These are phyloP conservation scores for Selene dorsalis DNA, from an alignment of 2,797 vertebrate genomes.

Conservation along the genomic window DNA sequence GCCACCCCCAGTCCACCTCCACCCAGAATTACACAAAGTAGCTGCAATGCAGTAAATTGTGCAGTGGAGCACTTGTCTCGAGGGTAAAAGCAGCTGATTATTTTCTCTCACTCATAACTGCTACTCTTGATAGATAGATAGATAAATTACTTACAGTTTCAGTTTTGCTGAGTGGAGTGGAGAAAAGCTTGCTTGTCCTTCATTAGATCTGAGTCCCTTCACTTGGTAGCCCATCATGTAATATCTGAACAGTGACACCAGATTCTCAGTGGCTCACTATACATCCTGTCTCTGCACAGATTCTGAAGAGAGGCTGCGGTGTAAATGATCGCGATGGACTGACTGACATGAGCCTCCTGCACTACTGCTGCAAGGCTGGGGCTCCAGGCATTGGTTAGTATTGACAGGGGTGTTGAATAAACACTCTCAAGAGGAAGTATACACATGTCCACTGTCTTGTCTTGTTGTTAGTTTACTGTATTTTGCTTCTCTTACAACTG, in stretches of 20 bases:
- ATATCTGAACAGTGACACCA: conserved; percentile 21
- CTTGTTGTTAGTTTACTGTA: conserved; percentile 9
- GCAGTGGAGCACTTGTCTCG: conserved; percentile 42
- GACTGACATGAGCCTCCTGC: conserved; percentile 97
- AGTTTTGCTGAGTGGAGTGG: conserved; percentile 36
- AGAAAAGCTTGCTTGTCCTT: conserved; percentile 39
- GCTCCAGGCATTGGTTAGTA: conserved; percentile 96
- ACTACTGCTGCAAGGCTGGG: conserved; percentile 95
- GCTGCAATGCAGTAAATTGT: conserved; percentile 65
- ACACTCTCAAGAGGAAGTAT: conserved; percentile 17
- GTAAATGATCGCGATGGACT: conserved; percentile 97
- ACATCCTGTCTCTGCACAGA: conserved; percentile 82
- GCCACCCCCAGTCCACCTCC: conserved; percentile 19
- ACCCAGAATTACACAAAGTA: conserved; percentile 24
- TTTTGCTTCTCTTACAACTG: conserved; percentile 3
- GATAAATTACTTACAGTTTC: conserved; percentile 35
- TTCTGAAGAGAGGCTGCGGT: conserved; percentile 94
- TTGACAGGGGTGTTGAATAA: conserved; percentile 7
- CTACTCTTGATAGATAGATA: conserved; percentile 56
- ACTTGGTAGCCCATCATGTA: conserved; percentile 40
- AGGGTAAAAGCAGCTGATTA: conserved; percentile 44
- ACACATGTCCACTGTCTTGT: not conserved
- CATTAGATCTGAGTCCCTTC: conserved; percentile 18
- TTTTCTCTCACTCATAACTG: conserved; percentile 42
- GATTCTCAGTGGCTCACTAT: conserved; percentile 14